phyloP scores from a whole-genome alignment of 2,888 invertebrate species.

The Mactromeris polynyma region DNA sequence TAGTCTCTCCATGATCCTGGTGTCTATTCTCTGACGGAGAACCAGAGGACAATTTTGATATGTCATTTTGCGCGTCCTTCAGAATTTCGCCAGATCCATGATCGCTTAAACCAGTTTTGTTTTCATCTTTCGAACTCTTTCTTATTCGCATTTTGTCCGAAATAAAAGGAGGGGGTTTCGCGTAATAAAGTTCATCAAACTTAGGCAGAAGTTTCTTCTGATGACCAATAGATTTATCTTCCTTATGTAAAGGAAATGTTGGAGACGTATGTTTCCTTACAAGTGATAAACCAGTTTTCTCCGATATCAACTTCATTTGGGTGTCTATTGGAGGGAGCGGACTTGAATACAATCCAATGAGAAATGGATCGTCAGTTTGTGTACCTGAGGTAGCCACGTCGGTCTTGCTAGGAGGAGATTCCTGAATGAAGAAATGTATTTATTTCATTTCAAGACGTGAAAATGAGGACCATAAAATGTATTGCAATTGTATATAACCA shows the following conservation, averaged over 20 bases:
- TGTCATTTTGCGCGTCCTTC: neutral
- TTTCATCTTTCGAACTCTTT: neutral
- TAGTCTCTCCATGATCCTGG: neutral
- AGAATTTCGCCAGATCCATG: neutral
- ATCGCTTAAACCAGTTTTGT: neutral
- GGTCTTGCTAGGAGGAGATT: neutral
- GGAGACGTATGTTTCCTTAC: neutral
- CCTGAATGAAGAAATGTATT: neutral
- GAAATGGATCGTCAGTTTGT: neutral
- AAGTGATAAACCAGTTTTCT: neutral
- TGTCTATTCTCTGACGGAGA: neutral
- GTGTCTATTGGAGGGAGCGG: slow-evolving; percentile 13
- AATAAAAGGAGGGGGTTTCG: neutral
- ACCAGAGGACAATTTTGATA: neutral
- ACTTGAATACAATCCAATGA: neutral
- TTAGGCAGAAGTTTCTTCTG: neutral
- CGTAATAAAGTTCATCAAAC: neutral
- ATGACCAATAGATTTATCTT: neutral
- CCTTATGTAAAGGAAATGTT: neutral
- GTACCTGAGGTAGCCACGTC: neutral
- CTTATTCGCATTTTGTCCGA: slow-evolving; percentile 2
- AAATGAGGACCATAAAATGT: no score
- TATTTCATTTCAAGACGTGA: no score
- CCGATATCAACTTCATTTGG: neutral
- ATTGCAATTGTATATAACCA: no score